Evolutionary conservation across 2,797 vertebrate genomes (phyloP), one percentile per base, ranked within the genome.

Genomic region (Podarcis siculus): DNA sequence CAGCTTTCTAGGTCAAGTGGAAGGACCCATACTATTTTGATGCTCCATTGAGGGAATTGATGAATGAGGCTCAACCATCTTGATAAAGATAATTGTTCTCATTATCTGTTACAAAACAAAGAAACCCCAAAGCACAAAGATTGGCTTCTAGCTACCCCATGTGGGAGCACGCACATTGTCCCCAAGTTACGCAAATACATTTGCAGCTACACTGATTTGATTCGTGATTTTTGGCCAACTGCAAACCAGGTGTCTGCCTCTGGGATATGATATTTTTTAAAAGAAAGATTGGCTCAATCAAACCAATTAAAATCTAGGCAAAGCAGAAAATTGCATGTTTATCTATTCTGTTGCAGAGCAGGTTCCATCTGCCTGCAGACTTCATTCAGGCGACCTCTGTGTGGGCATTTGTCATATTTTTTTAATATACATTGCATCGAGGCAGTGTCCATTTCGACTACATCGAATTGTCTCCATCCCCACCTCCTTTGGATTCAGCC

Each of bases 321-420:
- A 89, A 89, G 77, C 27, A 85, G 49, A 45, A 83, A 55, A 90
- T 66, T 84, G 39, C 37, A 79, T 83, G 32, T 87, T 89, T 93
- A 73, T 80, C 89, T 87, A 37, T 90, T 49, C 1, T n/a, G 37
- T 39, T 77, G 91, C 78, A 88, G 71, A 89, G 67, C 30, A 79
- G 55, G 66, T 85, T 90, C 76, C 87, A 13, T 87, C 55, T 86
- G 45, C 76, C 55, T 79, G 39, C 58, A 35, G 91, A 9, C 8
- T 93, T 4, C 39, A 30, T 49, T 88, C 30, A 37, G 0, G 49
- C 13, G 80, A 73, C 89, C 37, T 58, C 30, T 39, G 8, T 21
- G 9, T 81, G 12, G 4, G 21, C 58, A 76, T 49, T 49, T 37
- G 25, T 81, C 78, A 27, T 72, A 21, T 72, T 45, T 32, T 79